phyloP scores from a whole-genome alignment of 2,113 vertebrate genomes.

The Origma solitaria region DNA sequence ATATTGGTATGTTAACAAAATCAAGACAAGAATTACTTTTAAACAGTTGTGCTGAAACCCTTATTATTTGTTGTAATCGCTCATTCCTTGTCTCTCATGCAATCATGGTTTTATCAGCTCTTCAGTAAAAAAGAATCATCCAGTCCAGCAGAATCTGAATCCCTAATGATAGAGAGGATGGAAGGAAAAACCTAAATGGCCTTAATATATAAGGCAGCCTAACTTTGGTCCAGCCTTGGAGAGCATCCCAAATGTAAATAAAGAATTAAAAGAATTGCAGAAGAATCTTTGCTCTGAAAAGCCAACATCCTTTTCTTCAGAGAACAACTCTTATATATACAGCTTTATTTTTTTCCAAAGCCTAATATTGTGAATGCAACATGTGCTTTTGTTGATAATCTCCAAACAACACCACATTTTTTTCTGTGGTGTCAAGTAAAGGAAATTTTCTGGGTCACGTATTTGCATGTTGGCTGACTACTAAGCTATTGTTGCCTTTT shows the following conservation, averaged over 20 bases:
- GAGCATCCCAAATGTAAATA: background rate
- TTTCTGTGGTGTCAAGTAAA: background rate
- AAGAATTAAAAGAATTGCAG: background rate
- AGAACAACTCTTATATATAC: background rate
- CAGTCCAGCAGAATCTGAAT: background rate
- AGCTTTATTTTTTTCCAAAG: background rate
- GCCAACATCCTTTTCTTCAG: background rate
- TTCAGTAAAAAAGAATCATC: background rate
- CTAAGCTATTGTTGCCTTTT: background rate
- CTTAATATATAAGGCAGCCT: background rate
- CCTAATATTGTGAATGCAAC: background rate
- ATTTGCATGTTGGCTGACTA: background rate
- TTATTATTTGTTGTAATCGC: background rate
- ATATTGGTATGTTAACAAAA: background rate
- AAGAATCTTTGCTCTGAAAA: background rate
- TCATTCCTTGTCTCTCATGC: background rate
- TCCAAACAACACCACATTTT: background rate
- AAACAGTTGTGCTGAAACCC: background rate
- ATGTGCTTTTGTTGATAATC: background rate
- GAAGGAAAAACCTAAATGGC: background rate
- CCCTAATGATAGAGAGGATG: background rate
- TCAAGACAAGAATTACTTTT: background rate
- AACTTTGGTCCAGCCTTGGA: background rate
- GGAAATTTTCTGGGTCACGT: background rate
- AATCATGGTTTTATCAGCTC: background rate